phyloP scores from a whole-genome alignment of 2,888 invertebrate genomes.

The Epinotia bilunana region DNA sequence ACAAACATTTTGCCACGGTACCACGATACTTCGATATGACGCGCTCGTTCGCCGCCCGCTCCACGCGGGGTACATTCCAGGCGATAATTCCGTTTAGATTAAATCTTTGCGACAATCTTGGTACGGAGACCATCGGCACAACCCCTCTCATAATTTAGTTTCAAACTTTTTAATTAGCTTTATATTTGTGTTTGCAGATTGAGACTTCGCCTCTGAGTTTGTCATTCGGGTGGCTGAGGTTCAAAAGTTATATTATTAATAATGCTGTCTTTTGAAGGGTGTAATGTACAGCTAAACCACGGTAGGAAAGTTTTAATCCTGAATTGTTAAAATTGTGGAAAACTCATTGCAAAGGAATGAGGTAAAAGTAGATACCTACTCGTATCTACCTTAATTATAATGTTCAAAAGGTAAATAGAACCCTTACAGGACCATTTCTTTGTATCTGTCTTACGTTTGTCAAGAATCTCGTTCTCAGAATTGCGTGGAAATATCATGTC shows the following conservation, averaged over 20 bases:
- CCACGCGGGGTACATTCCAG: conserved; percentile 64
- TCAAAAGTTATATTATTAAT: conserved; percentile 79
- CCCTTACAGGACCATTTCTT: no score
- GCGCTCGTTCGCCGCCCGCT: conserved; percentile 48
- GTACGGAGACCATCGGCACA: conserved; percentile 77
- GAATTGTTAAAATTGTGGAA: conserved; percentile 32
- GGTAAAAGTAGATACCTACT: background rate
- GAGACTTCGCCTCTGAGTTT: conserved; percentile 79
- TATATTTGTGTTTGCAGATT: conserved; percentile 85
- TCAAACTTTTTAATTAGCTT: conserved; percentile 85
- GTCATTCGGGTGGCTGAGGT: conserved; percentile 77
- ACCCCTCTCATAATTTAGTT: conserved; percentile 85
- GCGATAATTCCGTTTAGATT: conserved; percentile 73
- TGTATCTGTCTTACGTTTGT: no score
- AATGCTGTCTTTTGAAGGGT: conserved; percentile 57
- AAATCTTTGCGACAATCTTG: conserved; percentile 80
- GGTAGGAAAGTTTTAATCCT: conserved; percentile 30
- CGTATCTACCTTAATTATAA: background rate
- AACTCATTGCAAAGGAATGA: background rate
- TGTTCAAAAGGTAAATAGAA: no score
- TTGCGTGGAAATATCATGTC: no score
- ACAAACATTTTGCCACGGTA: conserved; percentile 74
- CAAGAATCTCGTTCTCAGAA: no score
- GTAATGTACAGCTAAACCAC: conserved; percentile 48
- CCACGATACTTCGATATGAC: conserved; percentile 60